Conservation (phyloP, 2,113 vertebrate species). For the Mobula birostris region DNA sequence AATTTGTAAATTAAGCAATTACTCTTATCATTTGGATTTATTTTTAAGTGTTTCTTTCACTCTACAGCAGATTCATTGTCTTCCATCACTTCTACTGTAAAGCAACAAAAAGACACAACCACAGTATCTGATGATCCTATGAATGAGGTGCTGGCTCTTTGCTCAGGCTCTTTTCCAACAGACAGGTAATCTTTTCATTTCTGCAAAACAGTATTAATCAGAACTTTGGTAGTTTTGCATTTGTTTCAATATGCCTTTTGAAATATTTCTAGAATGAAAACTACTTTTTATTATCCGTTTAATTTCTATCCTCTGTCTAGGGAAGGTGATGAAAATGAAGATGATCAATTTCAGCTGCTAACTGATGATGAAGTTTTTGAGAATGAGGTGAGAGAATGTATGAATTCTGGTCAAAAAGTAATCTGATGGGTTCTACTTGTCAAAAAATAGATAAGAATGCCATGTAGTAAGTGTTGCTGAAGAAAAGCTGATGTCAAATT, state of each 20-base stretch:
- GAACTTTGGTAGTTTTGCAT: neutral
- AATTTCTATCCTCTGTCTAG: slow-evolving; percentile 41
- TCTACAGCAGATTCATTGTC: slow-evolving; percentile 50
- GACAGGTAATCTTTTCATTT: slow-evolving; percentile 60
- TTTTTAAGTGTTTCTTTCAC: slow-evolving; percentile 14
- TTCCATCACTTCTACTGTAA: slow-evolving; percentile 48
- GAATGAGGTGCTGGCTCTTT: slow-evolving; percentile 60
- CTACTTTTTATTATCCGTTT: neutral
- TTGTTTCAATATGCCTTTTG: neutral
- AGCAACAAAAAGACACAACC: slow-evolving; percentile 49
- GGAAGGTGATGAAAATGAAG: slow-evolving; percentile 65
- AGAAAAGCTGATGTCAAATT: neutral
- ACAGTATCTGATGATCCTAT: slow-evolving; percentile 48
- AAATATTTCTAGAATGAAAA: neutral
- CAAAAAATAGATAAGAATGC: neutral
- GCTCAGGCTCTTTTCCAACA: slow-evolving; percentile 62
- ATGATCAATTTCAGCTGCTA: slow-evolving; percentile 76
- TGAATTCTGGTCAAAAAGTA: neutral
- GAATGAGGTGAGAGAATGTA: slow-evolving; percentile 60
- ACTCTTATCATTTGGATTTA: neutral
- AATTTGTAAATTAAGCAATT: no score
- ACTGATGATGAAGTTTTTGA: slow-evolving; percentile 68
- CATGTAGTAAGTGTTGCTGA: no score
- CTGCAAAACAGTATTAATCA: neutral
- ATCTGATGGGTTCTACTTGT: neutral